phyloP scores from a whole-genome alignment of 2,797 vertebrate species.

The Lutjanus argentimaculatus region DNA sequence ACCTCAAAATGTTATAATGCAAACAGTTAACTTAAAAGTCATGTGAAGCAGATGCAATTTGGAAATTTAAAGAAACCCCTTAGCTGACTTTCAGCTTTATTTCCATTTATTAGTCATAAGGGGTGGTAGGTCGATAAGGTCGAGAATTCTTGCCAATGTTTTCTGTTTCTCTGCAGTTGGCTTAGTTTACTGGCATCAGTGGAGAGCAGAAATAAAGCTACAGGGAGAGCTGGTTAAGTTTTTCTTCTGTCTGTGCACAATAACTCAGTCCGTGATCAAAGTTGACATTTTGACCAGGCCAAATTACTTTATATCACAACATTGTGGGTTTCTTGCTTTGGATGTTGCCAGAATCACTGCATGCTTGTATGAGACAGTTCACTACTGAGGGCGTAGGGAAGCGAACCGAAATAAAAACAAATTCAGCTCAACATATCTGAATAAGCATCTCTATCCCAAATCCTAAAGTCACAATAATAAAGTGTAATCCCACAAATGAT shows the following conservation, averaged over 20 bases:
- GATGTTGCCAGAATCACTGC: not conserved
- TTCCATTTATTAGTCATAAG: conserved; percentile 33
- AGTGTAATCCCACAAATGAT: not conserved
- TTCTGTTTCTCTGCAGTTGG: conserved; percentile 23
- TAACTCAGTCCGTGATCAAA: conserved; percentile 21
- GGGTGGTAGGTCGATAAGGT: conserved; percentile 33
- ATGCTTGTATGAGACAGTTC: not conserved
- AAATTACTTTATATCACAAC: conserved; percentile 14
- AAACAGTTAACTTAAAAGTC: conserved; percentile 35
- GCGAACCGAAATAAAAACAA: not conserved
- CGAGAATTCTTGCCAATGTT: conserved; percentile 19
- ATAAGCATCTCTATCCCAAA: not conserved
- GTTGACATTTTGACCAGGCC: conserved; percentile 9
- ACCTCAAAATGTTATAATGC: conserved; percentile 51
- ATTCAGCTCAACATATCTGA: not conserved
- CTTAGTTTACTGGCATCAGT: conserved; percentile 23
- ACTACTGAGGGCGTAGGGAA: not conserved
- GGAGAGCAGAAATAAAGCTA: conserved; percentile 11
- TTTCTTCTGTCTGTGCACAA: not conserved
- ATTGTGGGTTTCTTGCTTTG: conserved; percentile 3
- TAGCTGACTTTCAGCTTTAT: conserved; percentile 31
- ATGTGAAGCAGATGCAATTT: conserved; percentile 32
- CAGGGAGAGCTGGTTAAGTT: conserved; percentile 5
- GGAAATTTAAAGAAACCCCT: conserved; percentile 31
- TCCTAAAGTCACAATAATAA: not conserved